Conservation (phyloP, 2,797 vertebrate species). For the Psittacula derbiana region DNA sequence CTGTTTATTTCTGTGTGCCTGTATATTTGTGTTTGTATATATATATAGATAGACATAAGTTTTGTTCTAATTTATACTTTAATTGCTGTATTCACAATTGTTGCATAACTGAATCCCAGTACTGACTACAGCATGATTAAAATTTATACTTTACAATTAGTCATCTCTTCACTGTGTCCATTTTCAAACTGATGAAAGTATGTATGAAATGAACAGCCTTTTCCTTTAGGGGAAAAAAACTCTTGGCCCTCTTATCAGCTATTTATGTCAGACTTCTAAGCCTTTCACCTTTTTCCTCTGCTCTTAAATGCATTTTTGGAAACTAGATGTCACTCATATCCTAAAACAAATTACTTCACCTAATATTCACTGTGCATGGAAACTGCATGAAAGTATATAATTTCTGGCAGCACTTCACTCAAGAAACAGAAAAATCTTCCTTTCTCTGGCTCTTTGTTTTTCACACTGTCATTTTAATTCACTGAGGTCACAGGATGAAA, state of each 20-base stretch:
- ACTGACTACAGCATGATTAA: background rate
- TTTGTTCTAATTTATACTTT: background rate
- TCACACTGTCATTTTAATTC: background rate
- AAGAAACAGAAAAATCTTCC: background rate
- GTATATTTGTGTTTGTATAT: background rate
- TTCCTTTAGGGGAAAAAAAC: background rate
- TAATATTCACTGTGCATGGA: background rate
- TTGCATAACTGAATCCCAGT: background rate
- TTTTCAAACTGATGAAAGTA: background rate
- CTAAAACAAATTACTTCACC: background rate
- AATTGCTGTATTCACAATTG: background rate
- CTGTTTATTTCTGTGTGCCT: background rate
- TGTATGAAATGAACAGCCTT: background rate
- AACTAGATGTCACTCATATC: background rate
- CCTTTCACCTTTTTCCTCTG: background rate
- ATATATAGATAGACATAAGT: too few species aligned
- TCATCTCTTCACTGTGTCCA: background rate
- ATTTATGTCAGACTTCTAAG: background rate
- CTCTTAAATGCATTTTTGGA: background rate
- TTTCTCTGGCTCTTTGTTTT: slow-evolving; percentile 22
- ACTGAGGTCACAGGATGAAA: background rate
- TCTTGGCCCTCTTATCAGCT: background rate
- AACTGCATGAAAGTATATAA: background rate
- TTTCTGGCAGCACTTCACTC: background rate
- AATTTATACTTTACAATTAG: background rate